These are phyloP conservation scores for Elaphurus davidianus DNA, from an alignment of 2,113 vertebrate genomes.

Conservation along the genomic window DNA sequence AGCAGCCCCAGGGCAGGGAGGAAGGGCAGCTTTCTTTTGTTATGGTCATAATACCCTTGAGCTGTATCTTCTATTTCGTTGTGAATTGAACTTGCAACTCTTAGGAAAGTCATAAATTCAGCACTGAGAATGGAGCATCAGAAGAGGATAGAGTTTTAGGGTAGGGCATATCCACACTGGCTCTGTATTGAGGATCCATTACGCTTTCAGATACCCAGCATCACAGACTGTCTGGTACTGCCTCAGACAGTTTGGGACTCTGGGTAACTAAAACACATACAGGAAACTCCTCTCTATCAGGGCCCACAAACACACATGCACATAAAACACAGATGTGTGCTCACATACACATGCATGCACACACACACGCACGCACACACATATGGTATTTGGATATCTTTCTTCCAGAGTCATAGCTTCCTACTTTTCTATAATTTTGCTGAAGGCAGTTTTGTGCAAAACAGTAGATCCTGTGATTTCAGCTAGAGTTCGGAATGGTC, in stretches of 20 bases:
- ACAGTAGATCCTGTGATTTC: neutral
- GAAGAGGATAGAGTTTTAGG: neutral
- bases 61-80: neutral
- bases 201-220: neutral
- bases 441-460: neutral
- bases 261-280: neutral
- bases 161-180: accelerated
- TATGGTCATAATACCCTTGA: neutral
- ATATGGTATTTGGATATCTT: too few species aligned
- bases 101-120: neutral
- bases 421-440: neutral
- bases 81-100: neutral
- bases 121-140: neutral
- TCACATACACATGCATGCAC: too few species aligned
- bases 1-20: neutral
- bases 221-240: neutral
- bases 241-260: neutral
- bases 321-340: neutral
- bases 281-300: neutral
- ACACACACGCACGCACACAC: neutral
- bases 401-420: neutral
- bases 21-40: neutral
- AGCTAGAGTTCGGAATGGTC: neutral
- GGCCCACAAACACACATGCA: neutral
- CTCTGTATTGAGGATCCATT: neutral